Evolutionary conservation across 2,888 invertebrate genomes (phyloP).

Genomic region (Amblyjoppa proteus): DNA sequence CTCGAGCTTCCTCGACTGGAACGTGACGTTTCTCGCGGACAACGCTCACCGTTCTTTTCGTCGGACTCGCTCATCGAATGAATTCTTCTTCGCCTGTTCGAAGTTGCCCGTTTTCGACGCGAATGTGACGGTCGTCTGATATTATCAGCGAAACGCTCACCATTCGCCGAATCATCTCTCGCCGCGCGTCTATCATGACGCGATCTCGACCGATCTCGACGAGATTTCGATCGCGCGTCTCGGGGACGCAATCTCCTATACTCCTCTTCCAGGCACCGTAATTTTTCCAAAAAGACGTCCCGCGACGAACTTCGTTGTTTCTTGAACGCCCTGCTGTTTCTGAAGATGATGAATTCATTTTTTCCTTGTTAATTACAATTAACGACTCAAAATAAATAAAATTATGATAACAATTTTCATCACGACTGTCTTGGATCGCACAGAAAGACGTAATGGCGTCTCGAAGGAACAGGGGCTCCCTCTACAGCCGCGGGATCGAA

Average conservation of each 20-base stretch:
- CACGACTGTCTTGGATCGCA: slow-evolving; percentile 62
- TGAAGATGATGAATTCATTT: slow-evolving; percentile 48
- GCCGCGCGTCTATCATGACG: neutral
- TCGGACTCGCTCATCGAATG: slow-evolving; percentile 40
- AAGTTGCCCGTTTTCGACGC: neutral
- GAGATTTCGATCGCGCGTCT: neutral
- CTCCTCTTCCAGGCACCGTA: slow-evolving; percentile 56
- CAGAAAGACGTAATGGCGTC: slow-evolving; percentile 63
- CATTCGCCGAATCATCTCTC: slow-evolving; percentile 53
- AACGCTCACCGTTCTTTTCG: slow-evolving; percentile 54
- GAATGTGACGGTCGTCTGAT: slow-evolving; percentile 64
- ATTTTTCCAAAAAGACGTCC: slow-evolving; percentile 51
- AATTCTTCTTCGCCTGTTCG: slow-evolving; percentile 21
- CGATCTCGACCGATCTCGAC: slow-evolving; percentile 13
- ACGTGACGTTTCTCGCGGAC: slow-evolving; percentile 58
- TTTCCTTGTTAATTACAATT: slow-evolving; percentile 6
- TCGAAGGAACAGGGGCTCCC: slow-evolving; percentile 19
- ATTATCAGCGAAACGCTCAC: slow-evolving; percentile 56
- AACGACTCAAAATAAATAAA: slow-evolving; percentile 21
- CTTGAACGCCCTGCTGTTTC: slow-evolving; percentile 30
- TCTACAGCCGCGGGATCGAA: slow-evolving; percentile 10
- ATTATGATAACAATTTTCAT: slow-evolving; percentile 39
- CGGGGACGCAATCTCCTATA: slow-evolving; percentile 39
- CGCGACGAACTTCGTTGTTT: slow-evolving; percentile 41
- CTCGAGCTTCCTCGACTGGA: slow-evolving; percentile 27